Base-by-base conservation (phyloP, 2,113 vertebrate species). In the Rhodinocichla rosea region DNA sequence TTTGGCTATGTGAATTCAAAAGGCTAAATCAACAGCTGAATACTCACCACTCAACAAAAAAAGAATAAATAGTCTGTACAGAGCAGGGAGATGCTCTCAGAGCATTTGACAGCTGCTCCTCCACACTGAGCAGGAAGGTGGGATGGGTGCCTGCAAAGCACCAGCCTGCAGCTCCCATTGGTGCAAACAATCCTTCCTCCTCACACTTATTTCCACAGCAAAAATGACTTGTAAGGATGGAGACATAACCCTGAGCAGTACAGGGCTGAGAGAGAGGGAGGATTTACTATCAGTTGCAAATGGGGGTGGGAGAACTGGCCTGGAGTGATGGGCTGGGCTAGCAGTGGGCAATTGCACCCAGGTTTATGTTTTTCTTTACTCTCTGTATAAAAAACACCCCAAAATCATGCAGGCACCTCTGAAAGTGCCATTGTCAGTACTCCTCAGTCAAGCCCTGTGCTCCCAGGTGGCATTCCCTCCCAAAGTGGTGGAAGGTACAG, bases 301-400 rank as follows among this genome's bases (percentile, higher is more conserved):
- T 0, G 0, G 9, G 55, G 63, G 53, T 39, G 27, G 52, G 21
- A 83, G 32, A 86, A 45, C 18, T 3, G n/a, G 17, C 44, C 53
- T 45, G n/a, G 69, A 52, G 32, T 0, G 0, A 68, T 2, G 47
- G 64, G 47, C n/a, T 78, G 69, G 21, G 56, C 35, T 87, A 24
- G 40, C 11, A 67, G 23, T 13, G 19, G 19, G 53, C 4, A 89
- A 39, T 2, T 39, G 18, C 69, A 35, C 9, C 33, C 2, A 0
- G 10, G 5, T 47, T 81, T 70, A n/a, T 32, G 33, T 33, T 88
- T 28, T 19, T 56, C n/a, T 70, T 78, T 53, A 28, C 33, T 35
- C 13, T 45, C 16, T 33, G 12, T 15, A 59, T 24, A 8, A 35
- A 57, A 57, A 59, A 35, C 15, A 1, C 21, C 33, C 32, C 7